These are phyloP conservation scores for Philantomba maxwellii DNA, from an alignment of 2,113 vertebrate genomes.

Conservation along the genomic window DNA sequence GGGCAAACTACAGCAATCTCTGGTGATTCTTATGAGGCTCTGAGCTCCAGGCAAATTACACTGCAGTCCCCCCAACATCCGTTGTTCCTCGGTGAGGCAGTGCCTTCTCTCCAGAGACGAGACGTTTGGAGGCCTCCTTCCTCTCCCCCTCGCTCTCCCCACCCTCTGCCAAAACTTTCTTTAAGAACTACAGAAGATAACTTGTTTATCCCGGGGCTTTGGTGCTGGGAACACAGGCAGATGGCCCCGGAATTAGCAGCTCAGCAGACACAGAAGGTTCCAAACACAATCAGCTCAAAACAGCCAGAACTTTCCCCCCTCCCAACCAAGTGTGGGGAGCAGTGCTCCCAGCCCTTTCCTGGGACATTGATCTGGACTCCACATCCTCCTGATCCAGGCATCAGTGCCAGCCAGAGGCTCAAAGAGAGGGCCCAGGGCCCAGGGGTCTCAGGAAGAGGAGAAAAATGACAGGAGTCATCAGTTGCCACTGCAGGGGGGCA, in stretches of 20 bases:
- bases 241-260: slow-evolving; percentile 43
- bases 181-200: slow-evolving; percentile 16
- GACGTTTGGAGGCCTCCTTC: no score
- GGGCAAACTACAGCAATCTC: neutral
- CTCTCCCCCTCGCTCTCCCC: neutral
- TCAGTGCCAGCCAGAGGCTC: neutral
- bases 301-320: neutral
- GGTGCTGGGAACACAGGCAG: slow-evolving; percentile 11
- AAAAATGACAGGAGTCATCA: neutral
- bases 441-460: neutral
- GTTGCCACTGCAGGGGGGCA: neutral
- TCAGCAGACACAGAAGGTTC: neutral
- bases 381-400: neutral
- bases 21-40: neutral
- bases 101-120: neutral
- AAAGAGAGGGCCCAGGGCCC: neutral
- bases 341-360: neutral
- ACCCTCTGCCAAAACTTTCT: neutral
- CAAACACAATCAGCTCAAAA: neutral
- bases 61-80: neutral
- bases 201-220: neutral
- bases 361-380: neutral
- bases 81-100: fast-evolving
- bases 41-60: neutral
- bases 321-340: neutral